phyloP scores from a whole-genome alignment of 1,140 invertebrate species.

The Panulirus ornatus region DNA sequence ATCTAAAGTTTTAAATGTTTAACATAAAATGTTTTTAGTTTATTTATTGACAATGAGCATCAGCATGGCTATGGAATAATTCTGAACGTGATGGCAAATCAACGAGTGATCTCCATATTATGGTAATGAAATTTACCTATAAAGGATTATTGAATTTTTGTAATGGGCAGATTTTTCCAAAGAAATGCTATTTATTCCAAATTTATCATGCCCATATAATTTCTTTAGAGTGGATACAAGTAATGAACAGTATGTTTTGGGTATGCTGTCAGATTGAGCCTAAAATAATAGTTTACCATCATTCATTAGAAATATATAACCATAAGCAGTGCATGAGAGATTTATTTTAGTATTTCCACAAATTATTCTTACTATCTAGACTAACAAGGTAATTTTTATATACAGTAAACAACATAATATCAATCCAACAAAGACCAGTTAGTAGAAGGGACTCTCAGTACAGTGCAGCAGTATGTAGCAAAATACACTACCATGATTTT shows the following conservation, averaged over 20 bases:
- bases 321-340: no score
- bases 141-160: not conserved
- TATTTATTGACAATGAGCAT: not conserved
- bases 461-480: no score
- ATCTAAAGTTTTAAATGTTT: not conserved
- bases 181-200: not conserved
- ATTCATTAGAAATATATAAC: not conserved
- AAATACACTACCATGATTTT: no score
- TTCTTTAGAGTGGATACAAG: not conserved
- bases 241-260: not conserved
- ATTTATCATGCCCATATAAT: not conserved
- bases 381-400: no score
- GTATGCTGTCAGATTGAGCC: no score
- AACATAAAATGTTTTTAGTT: not conserved
- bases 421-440: no score
- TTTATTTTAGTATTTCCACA: no score
- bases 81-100: not conserved
- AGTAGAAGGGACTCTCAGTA: no score
- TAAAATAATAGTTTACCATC: not conserved
- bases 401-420: no score
- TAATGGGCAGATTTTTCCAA: not conserved
- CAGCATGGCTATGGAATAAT: not conserved
- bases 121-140: conserved; percentile 9
- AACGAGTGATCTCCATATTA: not conserved
- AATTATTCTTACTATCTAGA: no score